Evolutionary conservation across 2,113 vertebrate genomes (phyloP), one percentile per base, ranked within the genome.

Genomic region (Dascyllus trimaculatus): DNA sequence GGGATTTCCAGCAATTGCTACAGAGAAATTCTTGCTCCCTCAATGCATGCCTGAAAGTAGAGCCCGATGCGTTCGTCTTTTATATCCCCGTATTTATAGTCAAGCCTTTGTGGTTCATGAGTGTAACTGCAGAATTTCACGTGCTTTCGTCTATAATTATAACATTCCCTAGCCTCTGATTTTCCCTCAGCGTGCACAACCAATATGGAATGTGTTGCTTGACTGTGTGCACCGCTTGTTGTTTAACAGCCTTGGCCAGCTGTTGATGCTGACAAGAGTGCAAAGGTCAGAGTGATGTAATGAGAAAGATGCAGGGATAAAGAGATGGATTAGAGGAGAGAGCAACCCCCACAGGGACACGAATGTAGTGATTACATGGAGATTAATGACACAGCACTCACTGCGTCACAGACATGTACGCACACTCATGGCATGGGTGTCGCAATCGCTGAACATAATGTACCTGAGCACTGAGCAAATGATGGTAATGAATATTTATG

Each of bases 251-350:
- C 25, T 46, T 2, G 64, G 66, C 85, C 92, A 93, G 92, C 91
- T 94, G 92, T 85, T 89, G 61, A 49, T 25, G 51, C 66, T 79
- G 85, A 73, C 71, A 53, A 29, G 70, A 40, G 91, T 76, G 82
- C 86, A 90, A 91, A 84, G 86, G 88, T 91, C 72, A 59, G 29
- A 48, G 75, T 93, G 89, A 92, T 83, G 89, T 90, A 93, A 94
- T 82, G 62, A 88, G 84, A 72, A 60, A 69, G 79, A 82, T 46
- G 70, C 54, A 79, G 81, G 85, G 90, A 92, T 91, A 84, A 88
- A 91, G 87, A 79, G 67, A 46, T 10, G 70, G 92, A 92, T 92
- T 88, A 91, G 79, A 72, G 79, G 67, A 77, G 84, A 80, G 80
- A 86, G 77, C 73, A 88, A 59, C 80, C 59, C 70, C 68, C 60